These are phyloP conservation scores for Brachypterus glaber DNA, from an alignment of 2,888 invertebrate genomes.

Conservation along the genomic window DNA sequence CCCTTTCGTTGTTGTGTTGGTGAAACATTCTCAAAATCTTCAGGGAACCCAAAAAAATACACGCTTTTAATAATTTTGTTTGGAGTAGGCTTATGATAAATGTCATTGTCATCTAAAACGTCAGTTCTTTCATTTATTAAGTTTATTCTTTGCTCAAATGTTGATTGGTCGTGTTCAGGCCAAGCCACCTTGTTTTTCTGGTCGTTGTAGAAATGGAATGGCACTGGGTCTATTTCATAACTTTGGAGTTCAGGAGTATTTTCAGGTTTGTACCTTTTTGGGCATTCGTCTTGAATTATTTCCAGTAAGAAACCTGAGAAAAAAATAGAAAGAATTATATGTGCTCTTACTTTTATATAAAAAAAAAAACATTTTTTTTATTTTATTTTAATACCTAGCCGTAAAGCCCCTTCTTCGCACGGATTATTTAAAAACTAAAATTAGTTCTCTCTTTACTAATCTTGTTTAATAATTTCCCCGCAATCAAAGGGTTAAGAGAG, in stretches of 20 bases:
- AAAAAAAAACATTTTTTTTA: too few species aligned
- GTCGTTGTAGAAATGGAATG: conserved; percentile 21
- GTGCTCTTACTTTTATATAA: too few species aligned
- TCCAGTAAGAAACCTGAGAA: conserved; percentile 48
- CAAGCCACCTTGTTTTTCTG: conserved; percentile 24
- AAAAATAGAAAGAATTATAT: too few species aligned
- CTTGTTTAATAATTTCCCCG: too few species aligned
- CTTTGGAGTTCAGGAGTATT: background rate
- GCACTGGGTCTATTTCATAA: conserved; percentile 6
- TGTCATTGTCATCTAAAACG: conserved; percentile 14
- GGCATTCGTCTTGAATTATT: conserved; percentile 48
- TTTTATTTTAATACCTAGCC: too few species aligned
- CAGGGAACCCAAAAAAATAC: conserved; percentile 31
- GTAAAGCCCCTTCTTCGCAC: too few species aligned
- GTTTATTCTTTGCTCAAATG: conserved; percentile 21
- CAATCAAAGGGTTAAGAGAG: too few species aligned
- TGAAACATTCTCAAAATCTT: conserved; percentile 17
- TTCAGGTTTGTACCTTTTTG: conserved; percentile 29
- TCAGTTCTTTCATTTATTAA: conserved; percentile 25
- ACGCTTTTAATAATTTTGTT: conserved; percentile 25
- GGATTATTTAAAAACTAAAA: too few species aligned
- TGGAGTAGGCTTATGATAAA: background rate
- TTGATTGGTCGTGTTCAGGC: conserved; percentile 19
- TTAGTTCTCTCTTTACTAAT: too few species aligned
- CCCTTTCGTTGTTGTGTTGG: too few species aligned